Conservation (phyloP, 2,888 invertebrate species). For the Drosophila niveifrons region DNA sequence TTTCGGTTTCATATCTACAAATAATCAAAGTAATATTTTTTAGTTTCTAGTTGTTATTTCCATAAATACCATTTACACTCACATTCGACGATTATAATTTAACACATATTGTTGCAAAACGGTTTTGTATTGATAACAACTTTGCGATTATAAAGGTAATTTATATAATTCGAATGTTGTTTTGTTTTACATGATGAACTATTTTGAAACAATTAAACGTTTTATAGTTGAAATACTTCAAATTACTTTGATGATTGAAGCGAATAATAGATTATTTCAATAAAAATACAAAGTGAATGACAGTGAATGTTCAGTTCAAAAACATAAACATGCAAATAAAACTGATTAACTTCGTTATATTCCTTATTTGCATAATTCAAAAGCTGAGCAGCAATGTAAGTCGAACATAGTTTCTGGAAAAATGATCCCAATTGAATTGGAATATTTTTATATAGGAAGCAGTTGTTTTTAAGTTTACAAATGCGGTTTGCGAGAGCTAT, state of each 20-base stretch:
- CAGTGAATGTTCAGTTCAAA: neutral
- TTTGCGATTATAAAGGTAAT: too few relatives aligned
- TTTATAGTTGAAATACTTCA: neutral
- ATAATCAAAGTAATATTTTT: too few relatives aligned
- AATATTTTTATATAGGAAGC: neutral
- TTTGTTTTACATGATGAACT: neutral
- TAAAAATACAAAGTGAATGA: neutral
- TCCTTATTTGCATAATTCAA: neutral
- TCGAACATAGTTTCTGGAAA: neutral
- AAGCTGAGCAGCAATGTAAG: neutral
- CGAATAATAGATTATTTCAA: neutral
- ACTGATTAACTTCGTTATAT: neutral
- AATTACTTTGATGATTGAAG: neutral
- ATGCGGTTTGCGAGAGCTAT: conserved; percentile 16
- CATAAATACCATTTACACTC: too few relatives aligned
- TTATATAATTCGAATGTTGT: too few relatives aligned
- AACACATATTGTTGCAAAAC: too few relatives aligned
- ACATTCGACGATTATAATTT: too few relatives aligned
- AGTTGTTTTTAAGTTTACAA: conserved; percentile 16
- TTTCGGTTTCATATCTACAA: too few relatives aligned
- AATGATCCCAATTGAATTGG: neutral
- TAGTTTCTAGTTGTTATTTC: too few relatives aligned
- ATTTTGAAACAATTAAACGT: neutral
- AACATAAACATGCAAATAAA: neutral
- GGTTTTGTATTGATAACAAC: too few relatives aligned